Percentiles rank a stretch among this genome's conserved stretches.
phyloP scores from a whole-genome alignment of 2,888 invertebrate species.

The Seira sanloemensis region DNA sequence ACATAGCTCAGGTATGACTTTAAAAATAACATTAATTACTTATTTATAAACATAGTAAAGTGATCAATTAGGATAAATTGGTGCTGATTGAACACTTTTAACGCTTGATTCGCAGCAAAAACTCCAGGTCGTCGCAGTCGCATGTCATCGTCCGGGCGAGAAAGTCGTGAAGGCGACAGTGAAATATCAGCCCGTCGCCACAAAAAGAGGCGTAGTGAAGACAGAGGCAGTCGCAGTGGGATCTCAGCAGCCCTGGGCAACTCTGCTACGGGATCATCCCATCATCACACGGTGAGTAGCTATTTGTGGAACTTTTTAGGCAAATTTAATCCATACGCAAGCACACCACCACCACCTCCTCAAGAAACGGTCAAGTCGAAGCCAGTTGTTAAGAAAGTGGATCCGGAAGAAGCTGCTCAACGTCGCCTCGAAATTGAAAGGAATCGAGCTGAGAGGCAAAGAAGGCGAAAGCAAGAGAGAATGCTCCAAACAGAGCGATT shows the following conservation, averaged over 20 bases:
- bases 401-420: conserved; percentile 84
- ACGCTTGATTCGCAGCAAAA: conserved; percentile 21
- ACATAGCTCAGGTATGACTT: conserved; percentile 54
- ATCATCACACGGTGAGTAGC: conserved; percentile 56
- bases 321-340: conserved; percentile 48
- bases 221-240: conserved; percentile 41
- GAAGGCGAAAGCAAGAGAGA: conserved; percentile 82
- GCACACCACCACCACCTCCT: neutral
- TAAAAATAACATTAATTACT: too few relatives aligned
- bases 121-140: conserved; percentile 33
- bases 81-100: conserved; percentile 4
- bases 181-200: conserved; percentile 65
- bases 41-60: too few relatives aligned
- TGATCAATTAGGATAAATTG: too few relatives aligned
- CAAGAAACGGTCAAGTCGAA: neutral
- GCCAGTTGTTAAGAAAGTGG: neutral
- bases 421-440: conserved; percentile 85
- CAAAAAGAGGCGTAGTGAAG: conserved; percentile 71
- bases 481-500: conserved; percentile 88
- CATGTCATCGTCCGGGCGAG: conserved; percentile 59
- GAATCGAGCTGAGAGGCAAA: conserved; percentile 82
- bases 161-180: conserved; percentile 65
- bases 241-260: neutral
- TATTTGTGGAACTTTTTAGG: conserved; percentile 39
- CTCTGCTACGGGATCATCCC: neutral